Evolutionary conservation across 2,797 vertebrate genomes (phyloP).

Genomic region (Arrhamphus sclerolepis): DNA sequence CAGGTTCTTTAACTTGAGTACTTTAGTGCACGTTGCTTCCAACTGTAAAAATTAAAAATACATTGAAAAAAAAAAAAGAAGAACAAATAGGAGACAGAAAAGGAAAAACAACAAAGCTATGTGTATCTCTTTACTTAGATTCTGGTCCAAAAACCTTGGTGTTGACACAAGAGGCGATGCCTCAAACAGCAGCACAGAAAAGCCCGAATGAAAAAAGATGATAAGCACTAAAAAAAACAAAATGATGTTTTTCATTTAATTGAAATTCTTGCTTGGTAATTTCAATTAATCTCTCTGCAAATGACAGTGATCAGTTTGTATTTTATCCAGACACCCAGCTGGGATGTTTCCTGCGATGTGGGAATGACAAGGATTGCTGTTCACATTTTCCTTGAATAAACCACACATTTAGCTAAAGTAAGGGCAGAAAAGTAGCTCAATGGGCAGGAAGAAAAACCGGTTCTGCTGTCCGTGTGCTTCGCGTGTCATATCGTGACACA

Average conservation of each 20-base stretch:
- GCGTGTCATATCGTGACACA: background rate
- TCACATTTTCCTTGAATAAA: conserved; percentile 38
- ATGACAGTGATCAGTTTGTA: background rate
- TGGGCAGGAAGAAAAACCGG: background rate
- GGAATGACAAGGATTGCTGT: conserved; percentile 20
- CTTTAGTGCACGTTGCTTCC: too few relatives aligned
- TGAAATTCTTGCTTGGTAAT: background rate
- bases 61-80: too few relatives aligned
- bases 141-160: background rate
- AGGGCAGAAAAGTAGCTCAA: conserved; percentile 7
- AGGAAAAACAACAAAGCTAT: background rate
- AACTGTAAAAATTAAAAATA: too few relatives aligned
- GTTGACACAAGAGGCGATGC: background rate
- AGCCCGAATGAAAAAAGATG: background rate
- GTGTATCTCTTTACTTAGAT: background rate
- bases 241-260: background rate
- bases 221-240: background rate
- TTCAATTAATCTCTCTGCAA: background rate
- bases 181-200: background rate
- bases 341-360: conserved; percentile 4
- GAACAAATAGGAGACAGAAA: background rate
- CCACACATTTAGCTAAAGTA: background rate
- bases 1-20: too few relatives aligned
- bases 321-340: background rate
- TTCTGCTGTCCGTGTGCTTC: conserved; percentile 4